Conservation (phyloP, 2,888 invertebrate species). For the Gryllus longicercus region DNA sequence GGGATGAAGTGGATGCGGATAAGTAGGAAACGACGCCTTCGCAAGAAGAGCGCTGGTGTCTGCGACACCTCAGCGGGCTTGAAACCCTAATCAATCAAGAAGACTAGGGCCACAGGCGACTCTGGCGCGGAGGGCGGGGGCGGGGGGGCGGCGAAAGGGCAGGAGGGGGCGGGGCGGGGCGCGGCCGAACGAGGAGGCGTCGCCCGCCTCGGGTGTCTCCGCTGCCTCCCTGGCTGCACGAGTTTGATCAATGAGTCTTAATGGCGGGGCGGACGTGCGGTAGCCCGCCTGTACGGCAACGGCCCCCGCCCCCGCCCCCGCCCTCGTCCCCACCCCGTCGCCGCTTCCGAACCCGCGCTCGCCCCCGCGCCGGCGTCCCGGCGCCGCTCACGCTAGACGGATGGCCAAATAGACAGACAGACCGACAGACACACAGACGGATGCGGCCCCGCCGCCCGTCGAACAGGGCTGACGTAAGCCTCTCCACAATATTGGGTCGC, state of each 20-base stretch:
- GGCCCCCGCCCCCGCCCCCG: background rate
- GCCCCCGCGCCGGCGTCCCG: background rate
- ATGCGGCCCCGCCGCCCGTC: background rate
- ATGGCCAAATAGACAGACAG: conserved; percentile 4
- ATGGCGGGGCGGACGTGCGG: conserved; percentile 27
- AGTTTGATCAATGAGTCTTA: conserved; percentile 35
- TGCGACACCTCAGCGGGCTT: conserved; percentile 17
- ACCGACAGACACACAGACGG: conserved; percentile 17
- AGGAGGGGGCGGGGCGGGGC: background rate
- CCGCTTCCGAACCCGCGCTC: background rate
- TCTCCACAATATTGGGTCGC: conserved; percentile 9
- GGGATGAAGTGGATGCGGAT: background rate
- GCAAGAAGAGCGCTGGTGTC: conserved; percentile 6
- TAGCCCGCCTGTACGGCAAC: background rate
- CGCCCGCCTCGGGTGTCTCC: background rate
- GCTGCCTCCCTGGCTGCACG: conserved; percentile 24
- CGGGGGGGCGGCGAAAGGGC: background rate
- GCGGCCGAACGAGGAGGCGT: background rate
- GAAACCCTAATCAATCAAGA: conserved; percentile 17
- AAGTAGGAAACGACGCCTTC: conserved; percentile 6
- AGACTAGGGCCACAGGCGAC: conserved; percentile 5
- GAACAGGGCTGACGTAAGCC: background rate
- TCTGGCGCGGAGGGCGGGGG: background rate
- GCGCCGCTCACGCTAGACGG: background rate
- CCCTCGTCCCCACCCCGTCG: background rate